Percentiles rank a stretch among this genome's conserved stretches.
These are phyloP conservation scores for Luscinia luscinia DNA, from an alignment of 2,797 vertebrate species.

Conservation along the genomic window DNA sequence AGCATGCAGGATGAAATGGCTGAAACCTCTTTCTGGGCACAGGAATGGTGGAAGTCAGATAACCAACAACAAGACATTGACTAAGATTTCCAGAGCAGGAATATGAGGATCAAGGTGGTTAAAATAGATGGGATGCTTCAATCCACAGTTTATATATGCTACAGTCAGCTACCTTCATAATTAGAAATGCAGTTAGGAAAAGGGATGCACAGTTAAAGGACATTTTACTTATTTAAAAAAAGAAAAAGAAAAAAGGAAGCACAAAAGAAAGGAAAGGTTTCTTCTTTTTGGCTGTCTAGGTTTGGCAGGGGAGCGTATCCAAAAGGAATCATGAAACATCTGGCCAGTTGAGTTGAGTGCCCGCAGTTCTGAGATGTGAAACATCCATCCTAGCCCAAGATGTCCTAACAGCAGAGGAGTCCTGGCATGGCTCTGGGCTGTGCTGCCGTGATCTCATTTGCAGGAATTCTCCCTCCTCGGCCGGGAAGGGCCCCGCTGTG, in stretches of 20 bases:
- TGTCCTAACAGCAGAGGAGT: not conserved
- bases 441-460: constrained; percentile 29
- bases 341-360: not conserved
- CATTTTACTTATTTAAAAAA: not conserved
- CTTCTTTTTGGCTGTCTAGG: not conserved
- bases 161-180: not conserved
- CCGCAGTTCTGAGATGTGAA: not conserved
- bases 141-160: not conserved
- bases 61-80: not conserved
- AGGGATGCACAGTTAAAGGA: not conserved
- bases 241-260: not conserved
- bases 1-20: not conserved
- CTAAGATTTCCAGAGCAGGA: not conserved
- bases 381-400: not conserved
- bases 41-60: not conserved
- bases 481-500: not conserved
- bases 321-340: not conserved
- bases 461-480: not conserved
- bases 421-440: constrained; percentile 6
- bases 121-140: not conserved
- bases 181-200: not conserved
- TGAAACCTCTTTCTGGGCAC: not conserved
- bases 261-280: not conserved
- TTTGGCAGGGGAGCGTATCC: not conserved
- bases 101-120: not conserved